Conservation (phyloP, 2,797 vertebrate species). For the Epinephelus coioides region DNA sequence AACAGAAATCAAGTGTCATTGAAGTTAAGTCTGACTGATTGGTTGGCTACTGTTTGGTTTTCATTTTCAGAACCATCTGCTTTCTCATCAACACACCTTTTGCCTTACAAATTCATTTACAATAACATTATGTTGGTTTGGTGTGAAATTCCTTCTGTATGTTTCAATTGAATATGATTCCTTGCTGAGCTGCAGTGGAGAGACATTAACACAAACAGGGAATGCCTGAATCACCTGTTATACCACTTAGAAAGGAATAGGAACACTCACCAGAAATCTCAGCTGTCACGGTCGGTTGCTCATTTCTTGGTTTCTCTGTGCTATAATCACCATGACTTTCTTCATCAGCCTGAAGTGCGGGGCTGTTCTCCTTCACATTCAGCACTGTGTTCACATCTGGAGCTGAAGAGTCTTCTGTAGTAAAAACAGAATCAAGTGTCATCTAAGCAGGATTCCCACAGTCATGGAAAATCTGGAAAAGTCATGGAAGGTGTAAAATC, state of each 20-base stretch:
- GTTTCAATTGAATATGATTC: background rate
- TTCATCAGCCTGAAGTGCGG: background rate
- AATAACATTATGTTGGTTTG: background rate
- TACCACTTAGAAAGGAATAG: background rate
- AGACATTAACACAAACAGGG: too few relatives aligned
- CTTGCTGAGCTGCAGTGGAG: background rate
- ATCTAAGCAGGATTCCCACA: background rate
- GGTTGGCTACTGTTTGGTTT: background rate
- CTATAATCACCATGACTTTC: slow-evolving; percentile 2
- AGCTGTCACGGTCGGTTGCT: rapidly evolving
- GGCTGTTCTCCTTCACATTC: background rate
- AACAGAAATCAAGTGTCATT: background rate
- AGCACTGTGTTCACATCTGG: background rate
- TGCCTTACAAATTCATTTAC: background rate
- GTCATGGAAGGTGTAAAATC: too few relatives aligned
- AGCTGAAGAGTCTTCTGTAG: background rate
- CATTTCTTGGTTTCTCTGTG: background rate
- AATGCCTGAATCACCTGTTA: background rate
- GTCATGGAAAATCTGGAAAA: too few relatives aligned
- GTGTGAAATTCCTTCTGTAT: too few relatives aligned
- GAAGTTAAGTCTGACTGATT: background rate
- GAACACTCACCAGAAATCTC: background rate
- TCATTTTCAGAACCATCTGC: background rate
- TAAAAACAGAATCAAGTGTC: background rate
- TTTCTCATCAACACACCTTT: slow-evolving; percentile 12